phyloP scores from a whole-genome alignment of 1,140 invertebrate genomes.

The Episyrphus balteatus region DNA sequence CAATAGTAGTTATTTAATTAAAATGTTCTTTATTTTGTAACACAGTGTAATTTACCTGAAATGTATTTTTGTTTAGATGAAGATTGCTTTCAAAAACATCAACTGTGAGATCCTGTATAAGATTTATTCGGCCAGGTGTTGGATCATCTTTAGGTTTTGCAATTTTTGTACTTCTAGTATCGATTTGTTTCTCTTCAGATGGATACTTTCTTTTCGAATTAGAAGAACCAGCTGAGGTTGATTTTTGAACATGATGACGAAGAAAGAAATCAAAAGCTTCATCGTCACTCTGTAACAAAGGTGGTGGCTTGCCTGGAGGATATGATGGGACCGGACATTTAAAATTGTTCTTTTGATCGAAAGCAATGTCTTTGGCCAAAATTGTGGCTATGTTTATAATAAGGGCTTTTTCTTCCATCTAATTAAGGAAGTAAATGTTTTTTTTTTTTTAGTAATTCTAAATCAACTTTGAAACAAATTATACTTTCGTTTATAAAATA shows the following conservation, averaged over 20 bases:
- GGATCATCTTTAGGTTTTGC: conserved; percentile 2
- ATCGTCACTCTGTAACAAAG: conserved; percentile 20
- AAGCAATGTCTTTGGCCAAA: conserved; percentile 27
- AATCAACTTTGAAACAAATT: too few relatives aligned
- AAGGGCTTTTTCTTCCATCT: conserved; percentile 29
- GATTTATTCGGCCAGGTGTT: conserved; percentile 13
- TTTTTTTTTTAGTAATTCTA: too few relatives aligned
- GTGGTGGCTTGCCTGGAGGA: conserved; percentile 2
- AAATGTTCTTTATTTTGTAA: background rate
- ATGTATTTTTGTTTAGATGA: conserved; percentile 28
- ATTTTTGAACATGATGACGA: conserved; percentile 11
- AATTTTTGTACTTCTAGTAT: background rate
- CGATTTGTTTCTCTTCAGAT: background rate
- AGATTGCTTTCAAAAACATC: conserved; percentile 23
- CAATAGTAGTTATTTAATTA: too few relatives aligned
- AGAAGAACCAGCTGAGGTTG: background rate
- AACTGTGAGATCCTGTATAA: conserved; percentile 26
- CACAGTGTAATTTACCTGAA: conserved; percentile 15
- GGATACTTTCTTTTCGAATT: conserved; percentile 7
- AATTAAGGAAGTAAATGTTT: too few relatives aligned
- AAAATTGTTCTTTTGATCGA: conserved; percentile 15
- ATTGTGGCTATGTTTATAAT: conserved; percentile 33
- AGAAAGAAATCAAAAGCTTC: conserved; percentile 25
- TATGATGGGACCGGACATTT: background rate
- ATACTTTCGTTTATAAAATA: too few relatives aligned